Evolutionary conservation across 2,113 vertebrate species (phyloP), one percentile per base, ranked within the genome.

Genomic region (Cottus gobio): DNA sequence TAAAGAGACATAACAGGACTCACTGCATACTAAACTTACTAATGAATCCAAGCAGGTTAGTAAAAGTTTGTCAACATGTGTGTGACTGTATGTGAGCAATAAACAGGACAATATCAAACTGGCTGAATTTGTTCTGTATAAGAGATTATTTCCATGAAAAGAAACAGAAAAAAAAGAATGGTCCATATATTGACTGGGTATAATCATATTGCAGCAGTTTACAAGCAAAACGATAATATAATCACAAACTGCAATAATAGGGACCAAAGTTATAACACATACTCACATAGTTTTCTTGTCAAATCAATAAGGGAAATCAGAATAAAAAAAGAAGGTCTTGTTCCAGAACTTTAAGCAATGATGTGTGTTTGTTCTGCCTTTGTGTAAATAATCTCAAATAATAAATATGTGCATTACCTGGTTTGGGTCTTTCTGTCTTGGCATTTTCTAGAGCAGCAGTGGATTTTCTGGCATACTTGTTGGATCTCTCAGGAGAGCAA

Each of bases 391-490:
- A 69, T 48, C 36, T 44, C 20, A 52, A 44, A n/a, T 50, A 36
- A 10, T 50, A 1, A 54, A 46, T 42, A 0, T 39, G 4, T 26
- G 28, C 1, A 20, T 84, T 76, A 92, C 92, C 92, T 86, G 82
- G 79, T 75, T 85, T 80, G 18, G 82, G 72, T 70, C 77, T 87
- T 54, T 28, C 36, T 16, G 36, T 24, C 71, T 73, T 83, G 11
- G 70, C 66, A 50, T 80, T 79, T 37, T 80, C 78, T 9, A 10
- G 44, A 3, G 24, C 31, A 54, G 22, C 28, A 1, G 71, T 13
- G 28, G 56, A 77, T 50, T 71, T 79, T 64, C 15, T 56, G 44
- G 22, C 16, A 39, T 71, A 37, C 44, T 57, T 84, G 54, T 34
- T 36, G 37, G 60, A 69, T 64, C 22, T 86, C 58, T 67, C 65